Base-by-base conservation (phyloP, 2,113 vertebrate species). In the Barnardius zonarius region DNA sequence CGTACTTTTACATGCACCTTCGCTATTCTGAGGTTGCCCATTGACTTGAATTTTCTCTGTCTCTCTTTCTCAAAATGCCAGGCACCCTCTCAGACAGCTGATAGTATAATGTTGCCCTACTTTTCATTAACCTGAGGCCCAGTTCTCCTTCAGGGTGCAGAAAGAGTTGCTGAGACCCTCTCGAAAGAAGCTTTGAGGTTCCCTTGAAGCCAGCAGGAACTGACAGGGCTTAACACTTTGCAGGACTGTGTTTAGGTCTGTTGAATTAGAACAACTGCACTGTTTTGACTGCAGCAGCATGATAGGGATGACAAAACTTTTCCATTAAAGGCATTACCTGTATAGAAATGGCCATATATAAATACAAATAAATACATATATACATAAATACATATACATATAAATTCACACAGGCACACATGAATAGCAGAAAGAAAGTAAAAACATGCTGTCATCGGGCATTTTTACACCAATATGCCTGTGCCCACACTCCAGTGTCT, bases 111-210 rank as follows among this genome's bases (percentile, higher is more conserved):
- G 37, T 33, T 92, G 76, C 31, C 76, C 76, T 95, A 95, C 44
- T 95, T 95, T 90, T 92, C n/a, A 63, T 76, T 88, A 90, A 88
- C 86, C 81, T 78, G 73, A 66, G 77, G 41, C 76, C 62, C 35
- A 70, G 24, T 86, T 83, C 61, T 93, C 70, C 80, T 90, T 61
- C 5, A 4, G 57, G 87, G 77, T 63, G 41, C 24, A 72, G 20
- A 75, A 1, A 91, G 27, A 91, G 74, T 76, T 85, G 66, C 86
- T 84, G 77, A 92, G 62, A 75, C n/a, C 66, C 54, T 84, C 66
- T 68, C 35, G 84, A 82, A 84, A 92, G 61, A 63, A 23, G 37
- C 76, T 92, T 80, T 85, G 82, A 80, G 91, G 52, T 82, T 89
- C 30, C 57, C 70, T 66, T 4, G 0, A 91, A 93, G 37, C 27